phyloP scores from a whole-genome alignment of 2,113 vertebrate species.

The Zapornia atra region DNA sequence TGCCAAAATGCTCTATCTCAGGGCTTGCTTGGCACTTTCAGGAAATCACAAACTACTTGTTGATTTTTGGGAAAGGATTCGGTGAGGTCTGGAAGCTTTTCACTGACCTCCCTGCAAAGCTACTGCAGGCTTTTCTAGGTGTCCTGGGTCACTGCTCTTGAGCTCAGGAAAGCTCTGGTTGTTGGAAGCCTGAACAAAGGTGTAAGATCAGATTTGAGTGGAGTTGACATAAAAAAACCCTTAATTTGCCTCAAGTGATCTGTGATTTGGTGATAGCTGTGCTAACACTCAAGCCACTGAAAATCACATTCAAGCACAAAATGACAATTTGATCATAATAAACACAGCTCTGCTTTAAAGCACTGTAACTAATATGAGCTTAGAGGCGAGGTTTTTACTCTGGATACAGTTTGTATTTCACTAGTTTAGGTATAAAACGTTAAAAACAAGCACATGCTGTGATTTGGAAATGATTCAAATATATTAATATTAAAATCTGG shows the following conservation, averaged over 20 bases:
- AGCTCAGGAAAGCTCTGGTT: neutral
- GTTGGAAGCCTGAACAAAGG: neutral
- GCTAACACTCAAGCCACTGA: neutral
- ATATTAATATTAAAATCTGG: constrained; percentile 42
- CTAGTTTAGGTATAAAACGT: neutral
- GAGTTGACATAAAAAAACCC: neutral
- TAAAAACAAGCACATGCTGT: constrained; percentile 9
- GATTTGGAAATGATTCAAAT: constrained; percentile 14
- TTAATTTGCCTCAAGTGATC: neutral
- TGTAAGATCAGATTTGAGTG: neutral
- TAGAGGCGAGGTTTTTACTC: neutral
- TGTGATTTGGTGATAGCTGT: neutral
- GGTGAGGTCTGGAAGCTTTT: neutral
- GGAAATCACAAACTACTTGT: neutral
- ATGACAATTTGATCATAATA: neutral
- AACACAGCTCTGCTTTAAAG: neutral
- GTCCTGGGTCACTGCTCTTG: neutral
- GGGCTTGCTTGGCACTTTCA: neutral
- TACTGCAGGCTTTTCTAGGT: neutral
- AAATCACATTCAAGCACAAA: neutral
- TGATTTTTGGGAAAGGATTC: neutral
- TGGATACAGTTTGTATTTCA: neutral
- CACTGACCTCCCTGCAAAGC: neutral
- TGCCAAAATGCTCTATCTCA: neutral
- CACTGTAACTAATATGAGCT: neutral